These are phyloP conservation scores for Smithornis capensis DNA, from an alignment of 2,113 vertebrate genomes.

Conservation along the genomic window DNA sequence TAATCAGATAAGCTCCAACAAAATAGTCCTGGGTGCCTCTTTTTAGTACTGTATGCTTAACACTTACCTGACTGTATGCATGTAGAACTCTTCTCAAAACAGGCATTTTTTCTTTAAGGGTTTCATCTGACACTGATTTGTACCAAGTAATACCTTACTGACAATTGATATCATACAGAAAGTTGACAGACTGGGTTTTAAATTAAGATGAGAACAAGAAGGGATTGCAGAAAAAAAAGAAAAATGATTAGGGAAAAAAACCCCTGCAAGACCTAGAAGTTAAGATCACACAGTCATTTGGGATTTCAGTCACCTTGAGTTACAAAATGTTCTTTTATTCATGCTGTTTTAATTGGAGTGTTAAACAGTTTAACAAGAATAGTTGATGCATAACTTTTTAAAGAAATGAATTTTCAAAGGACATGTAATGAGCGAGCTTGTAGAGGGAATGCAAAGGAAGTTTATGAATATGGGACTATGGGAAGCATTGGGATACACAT, in stretches of 20 bases:
- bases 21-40: not conserved
- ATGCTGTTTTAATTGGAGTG: constrained; percentile 19
- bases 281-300: constrained; percentile 1
- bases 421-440: not conserved
- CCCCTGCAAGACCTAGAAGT: not conserved
- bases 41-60: not conserved
- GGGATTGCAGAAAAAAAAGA: not conserved
- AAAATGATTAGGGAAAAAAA: not conserved
- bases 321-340: constrained; percentile 44
- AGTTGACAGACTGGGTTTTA: not conserved
- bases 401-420: not conserved
- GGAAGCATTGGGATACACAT: not conserved
- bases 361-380: constrained; percentile 46
- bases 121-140: constrained; percentile 1
- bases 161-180: not conserved
- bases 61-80: not conserved
- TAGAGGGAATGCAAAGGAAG: not conserved
- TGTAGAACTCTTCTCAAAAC: not conserved
- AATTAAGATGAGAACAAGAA: constrained; percentile 21
- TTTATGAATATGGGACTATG: not conserved
- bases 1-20: not conserved
- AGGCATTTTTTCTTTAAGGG: not conserved
- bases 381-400: not conserved
- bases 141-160: not conserved
- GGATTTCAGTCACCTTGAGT: constrained; percentile 34